Conservation (phyloP, 2,113 vertebrate genomes). For the Nesogale talazaci region DNA sequence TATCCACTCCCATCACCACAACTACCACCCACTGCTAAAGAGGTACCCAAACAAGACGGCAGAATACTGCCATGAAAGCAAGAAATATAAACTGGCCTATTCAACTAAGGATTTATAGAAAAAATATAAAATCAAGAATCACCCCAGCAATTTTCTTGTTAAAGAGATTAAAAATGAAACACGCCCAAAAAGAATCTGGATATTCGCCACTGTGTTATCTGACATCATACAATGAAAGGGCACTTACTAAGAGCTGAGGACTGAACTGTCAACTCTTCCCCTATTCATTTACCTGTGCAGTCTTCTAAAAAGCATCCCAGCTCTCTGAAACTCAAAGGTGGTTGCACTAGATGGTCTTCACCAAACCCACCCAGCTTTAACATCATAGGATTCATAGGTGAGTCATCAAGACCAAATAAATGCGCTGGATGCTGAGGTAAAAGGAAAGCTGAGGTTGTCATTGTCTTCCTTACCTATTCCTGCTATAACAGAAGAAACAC, state of each 20-base stretch:
- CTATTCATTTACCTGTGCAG: not conserved
- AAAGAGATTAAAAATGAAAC: not conserved
- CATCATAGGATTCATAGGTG: constrained; percentile 10
- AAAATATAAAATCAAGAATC: not conserved
- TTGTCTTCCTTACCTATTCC: too few relatives aligned
- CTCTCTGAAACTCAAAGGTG: not conserved
- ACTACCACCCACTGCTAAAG: not conserved
- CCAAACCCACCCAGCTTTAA: not conserved
- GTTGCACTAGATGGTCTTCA: not conserved
- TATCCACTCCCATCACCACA: not conserved
- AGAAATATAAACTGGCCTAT: constrained; percentile 51
- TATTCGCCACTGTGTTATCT: not conserved
- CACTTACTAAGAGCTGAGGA: not conserved
- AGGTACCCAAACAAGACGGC: not conserved
- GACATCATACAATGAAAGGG: not conserved
- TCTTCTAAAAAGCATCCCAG: not conserved
- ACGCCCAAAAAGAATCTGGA: not conserved
- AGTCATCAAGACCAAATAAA: constrained; percentile 33
- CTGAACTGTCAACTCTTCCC: not conserved
- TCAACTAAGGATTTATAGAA: not conserved
- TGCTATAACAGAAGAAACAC: too few relatives aligned
- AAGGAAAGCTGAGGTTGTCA: not conserved
- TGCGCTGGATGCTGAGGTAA: constrained; percentile 4
- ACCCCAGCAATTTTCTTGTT: not conserved
- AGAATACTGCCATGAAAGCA: not conserved